A percentile compares a stretch with the other conserved stretches of the same genome.
phyloP scores from a whole-genome alignment of 2,888 invertebrate species.

The Nowickia ferox region DNA sequence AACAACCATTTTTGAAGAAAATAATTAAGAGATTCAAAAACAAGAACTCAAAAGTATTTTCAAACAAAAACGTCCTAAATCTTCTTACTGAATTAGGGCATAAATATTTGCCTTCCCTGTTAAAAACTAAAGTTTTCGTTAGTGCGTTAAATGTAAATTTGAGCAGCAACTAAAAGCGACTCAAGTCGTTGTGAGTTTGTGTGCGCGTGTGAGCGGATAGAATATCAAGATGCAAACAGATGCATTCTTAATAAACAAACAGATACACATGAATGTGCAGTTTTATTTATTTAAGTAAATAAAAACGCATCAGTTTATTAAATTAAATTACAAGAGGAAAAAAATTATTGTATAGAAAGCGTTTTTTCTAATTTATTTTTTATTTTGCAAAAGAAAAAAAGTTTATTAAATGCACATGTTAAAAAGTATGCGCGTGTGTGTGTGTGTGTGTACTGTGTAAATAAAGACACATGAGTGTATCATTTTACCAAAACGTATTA shows the following conservation, averaged over 20 bases:
- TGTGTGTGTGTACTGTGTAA: neutral
- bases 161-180: slow-evolving; percentile 46
- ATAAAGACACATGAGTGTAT: slow-evolving; percentile 38
- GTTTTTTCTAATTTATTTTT: slow-evolving; percentile 39
- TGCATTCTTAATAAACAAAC: slow-evolving; percentile 64
- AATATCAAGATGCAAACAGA: slow-evolving; percentile 72
- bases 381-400: slow-evolving; percentile 2
- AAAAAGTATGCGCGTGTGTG: slow-evolving; percentile 19
- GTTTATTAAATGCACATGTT: slow-evolving; percentile 54
- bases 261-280: slow-evolving; percentile 38
- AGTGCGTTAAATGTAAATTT: slow-evolving; percentile 63
- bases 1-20: no score
- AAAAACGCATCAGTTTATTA: slow-evolving; percentile 65
- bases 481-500: slow-evolving; percentile 64
- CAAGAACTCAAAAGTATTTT: no score
- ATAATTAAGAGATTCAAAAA: no score
- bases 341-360: slow-evolving; percentile 8
- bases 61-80: no score
- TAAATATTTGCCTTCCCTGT: no score
- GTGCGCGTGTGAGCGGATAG: slow-evolving; percentile 41
- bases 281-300: slow-evolving; percentile 40
- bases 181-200: neutral
- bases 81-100: no score
- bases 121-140: neutral
- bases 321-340: slow-evolving; percentile 47